phyloP scores from a whole-genome alignment of 2,888 invertebrate genomes.

The Bugulina stolonifera region DNA sequence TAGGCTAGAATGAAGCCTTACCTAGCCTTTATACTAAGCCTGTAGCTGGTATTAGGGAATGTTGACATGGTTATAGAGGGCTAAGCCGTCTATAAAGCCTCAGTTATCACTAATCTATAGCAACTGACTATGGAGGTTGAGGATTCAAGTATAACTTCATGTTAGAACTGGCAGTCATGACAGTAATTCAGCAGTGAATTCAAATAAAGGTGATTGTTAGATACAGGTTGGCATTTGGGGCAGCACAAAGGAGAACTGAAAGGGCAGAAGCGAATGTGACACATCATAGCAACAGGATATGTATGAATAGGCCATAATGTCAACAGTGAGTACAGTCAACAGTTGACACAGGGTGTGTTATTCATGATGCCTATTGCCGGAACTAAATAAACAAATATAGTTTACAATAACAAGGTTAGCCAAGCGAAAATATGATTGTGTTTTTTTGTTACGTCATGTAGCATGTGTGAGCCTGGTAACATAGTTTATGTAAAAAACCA shows the following conservation, averaged over 20 bases:
- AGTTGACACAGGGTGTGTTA: neutral
- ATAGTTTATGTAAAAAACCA: no score
- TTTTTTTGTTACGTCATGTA: no score
- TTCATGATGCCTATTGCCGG: neutral
- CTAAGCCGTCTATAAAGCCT: neutral
- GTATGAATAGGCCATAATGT: no score
- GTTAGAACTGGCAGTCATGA: no score
- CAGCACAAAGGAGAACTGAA: slow-evolving; percentile 9
- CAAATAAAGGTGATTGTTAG: slow-evolving; percentile 24
- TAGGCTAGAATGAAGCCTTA: neutral
- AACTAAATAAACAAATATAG: neutral
- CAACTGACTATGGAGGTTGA: no score
- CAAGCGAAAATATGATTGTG: neutral
- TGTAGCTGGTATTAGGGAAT: neutral
- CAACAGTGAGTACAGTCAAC: neutral
- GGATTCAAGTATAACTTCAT: no score
- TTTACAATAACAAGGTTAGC: no score
- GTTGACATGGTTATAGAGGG: no score
- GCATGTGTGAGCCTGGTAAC: no score
- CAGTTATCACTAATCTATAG: no score
- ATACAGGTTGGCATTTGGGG: neutral
- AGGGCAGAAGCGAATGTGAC: neutral
- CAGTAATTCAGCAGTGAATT: no score
- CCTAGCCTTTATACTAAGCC: neutral
- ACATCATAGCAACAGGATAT: neutral